Evolutionary conservation across 1,140 invertebrate species (phyloP).

Genomic region (Drosophila persimilis): DNA sequence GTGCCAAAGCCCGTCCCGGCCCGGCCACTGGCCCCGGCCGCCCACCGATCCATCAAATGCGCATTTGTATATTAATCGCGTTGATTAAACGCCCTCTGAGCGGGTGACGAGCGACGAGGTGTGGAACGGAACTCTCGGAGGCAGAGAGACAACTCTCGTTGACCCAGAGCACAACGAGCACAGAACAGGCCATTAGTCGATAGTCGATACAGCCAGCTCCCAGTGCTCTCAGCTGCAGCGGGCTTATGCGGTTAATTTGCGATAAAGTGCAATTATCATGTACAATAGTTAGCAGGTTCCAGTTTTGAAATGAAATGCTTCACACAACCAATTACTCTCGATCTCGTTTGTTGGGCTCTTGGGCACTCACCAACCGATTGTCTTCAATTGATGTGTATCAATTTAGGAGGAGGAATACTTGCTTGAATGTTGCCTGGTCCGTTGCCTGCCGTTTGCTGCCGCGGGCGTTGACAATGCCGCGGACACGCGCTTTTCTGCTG

Average conservation of each 20-base stretch:
- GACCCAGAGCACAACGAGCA: too few relatives aligned
- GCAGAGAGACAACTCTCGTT: conserved; percentile 3
- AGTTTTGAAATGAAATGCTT: too few relatives aligned
- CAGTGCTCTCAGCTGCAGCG: too few relatives aligned
- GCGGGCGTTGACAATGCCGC: neutral
- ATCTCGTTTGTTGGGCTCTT: too few relatives aligned
- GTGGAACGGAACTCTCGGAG: conserved; percentile 1
- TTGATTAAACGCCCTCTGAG: conserved; percentile 50
- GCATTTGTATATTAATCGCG: conserved; percentile 70
- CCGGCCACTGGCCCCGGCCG: neutral
- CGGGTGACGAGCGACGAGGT: conserved; percentile 2
- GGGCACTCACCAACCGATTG: conserved; percentile 4
- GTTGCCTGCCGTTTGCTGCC: too few relatives aligned
- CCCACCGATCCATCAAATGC: conserved; percentile 64
- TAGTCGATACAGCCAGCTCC: too few relatives aligned
- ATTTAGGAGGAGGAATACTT: conserved; percentile 1
- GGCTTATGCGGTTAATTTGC: too few relatives aligned
- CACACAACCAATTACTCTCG: too few relatives aligned
- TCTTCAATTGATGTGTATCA: conserved; percentile 28
- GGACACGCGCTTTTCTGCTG: conserved; percentile 17
- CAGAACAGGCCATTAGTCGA: too few relatives aligned
- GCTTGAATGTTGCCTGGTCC: neutral
- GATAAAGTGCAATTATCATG: too few relatives aligned
- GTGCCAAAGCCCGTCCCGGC: conserved; percentile 3
- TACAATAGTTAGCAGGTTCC: too few relatives aligned